Evolutionary conservation across 2,797 vertebrate species (phyloP).

Genomic region (Acomys russatus): DNA sequence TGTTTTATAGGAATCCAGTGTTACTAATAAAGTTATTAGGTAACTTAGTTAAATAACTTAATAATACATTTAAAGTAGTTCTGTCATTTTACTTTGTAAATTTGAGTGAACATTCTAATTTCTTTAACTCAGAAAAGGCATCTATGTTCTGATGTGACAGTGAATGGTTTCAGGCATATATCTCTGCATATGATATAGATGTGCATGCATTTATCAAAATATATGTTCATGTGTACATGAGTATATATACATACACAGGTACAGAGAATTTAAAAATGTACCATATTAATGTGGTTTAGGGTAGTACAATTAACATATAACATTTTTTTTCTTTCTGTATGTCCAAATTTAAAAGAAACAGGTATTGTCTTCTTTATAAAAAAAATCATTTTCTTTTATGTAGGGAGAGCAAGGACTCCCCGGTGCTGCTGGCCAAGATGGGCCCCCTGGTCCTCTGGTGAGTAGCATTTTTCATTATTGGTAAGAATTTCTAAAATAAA

Average conservation of each 20-base stretch:
- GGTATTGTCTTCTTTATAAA: neutral
- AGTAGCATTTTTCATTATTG: slow-evolving; percentile 80
- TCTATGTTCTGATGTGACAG: neutral
- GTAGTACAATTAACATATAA: neutral
- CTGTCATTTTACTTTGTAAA: neutral
- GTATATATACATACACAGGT: rapidly evolving
- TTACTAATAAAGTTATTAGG: neutral
- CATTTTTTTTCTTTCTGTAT: neutral
- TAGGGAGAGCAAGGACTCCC: slow-evolving; percentile 98
- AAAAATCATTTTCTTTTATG: slow-evolving; percentile 54
- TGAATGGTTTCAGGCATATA: neutral
- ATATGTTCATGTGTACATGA: neutral
- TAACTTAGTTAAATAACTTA: neutral
- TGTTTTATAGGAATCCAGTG: neutral
- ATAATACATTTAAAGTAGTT: neutral
- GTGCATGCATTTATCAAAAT: too few relatives aligned
- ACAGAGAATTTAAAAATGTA: neutral
- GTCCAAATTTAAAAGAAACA: neutral
- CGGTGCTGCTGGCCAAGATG: slow-evolving; percentile 95
- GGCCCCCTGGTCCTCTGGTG: slow-evolving; percentile 96
- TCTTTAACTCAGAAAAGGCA: neutral
- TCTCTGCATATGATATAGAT: too few relatives aligned
- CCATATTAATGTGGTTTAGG: neutral
- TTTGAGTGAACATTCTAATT: neutral
- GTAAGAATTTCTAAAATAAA: slow-evolving; percentile 4